Conservation (phyloP, 2,113 vertebrate species). For the Chaetops frenatus region DNA sequence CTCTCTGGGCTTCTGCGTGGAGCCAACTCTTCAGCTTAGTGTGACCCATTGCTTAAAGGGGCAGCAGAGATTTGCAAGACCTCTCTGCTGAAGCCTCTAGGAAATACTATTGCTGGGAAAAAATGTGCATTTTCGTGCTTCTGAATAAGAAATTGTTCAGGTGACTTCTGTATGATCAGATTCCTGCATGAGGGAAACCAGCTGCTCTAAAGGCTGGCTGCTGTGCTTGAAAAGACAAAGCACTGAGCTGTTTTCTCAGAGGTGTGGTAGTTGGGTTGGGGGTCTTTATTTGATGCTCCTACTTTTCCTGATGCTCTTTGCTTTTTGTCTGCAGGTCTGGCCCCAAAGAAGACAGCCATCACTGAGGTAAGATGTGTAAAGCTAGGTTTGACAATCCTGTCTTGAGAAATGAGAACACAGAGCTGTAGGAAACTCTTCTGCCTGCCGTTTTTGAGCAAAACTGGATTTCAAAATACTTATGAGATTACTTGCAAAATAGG, state of each 20-base stretch:
- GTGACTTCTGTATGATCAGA: neutral
- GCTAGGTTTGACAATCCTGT: neutral
- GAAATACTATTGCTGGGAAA: neutral
- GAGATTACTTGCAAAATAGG: neutral
- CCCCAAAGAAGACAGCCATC: slow-evolving; percentile 42
- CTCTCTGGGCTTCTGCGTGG: neutral
- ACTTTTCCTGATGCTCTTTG: neutral
- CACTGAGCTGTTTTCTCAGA: neutral
- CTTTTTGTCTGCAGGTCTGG: slow-evolving; percentile 55
- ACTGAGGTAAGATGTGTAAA: slow-evolving; percentile 65
- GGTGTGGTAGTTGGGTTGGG: neutral
- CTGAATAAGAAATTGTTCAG: neutral
- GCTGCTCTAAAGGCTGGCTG: neutral
- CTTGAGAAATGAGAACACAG: neutral
- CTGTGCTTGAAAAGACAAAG: neutral
- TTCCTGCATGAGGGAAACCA: neutral
- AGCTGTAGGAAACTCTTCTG: neutral
- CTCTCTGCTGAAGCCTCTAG: neutral
- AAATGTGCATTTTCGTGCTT: neutral
- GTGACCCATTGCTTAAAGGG: neutral
- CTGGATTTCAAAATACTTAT: neutral
- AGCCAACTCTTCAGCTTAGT: accelerated
- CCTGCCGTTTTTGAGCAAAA: neutral
- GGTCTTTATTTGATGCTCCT: neutral
- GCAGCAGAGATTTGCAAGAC: neutral